Evolutionary conservation across 2,888 invertebrate species (phyloP), one percentile per base, ranked within the genome.

Genomic region (Meghimatium bilineatum): DNA sequence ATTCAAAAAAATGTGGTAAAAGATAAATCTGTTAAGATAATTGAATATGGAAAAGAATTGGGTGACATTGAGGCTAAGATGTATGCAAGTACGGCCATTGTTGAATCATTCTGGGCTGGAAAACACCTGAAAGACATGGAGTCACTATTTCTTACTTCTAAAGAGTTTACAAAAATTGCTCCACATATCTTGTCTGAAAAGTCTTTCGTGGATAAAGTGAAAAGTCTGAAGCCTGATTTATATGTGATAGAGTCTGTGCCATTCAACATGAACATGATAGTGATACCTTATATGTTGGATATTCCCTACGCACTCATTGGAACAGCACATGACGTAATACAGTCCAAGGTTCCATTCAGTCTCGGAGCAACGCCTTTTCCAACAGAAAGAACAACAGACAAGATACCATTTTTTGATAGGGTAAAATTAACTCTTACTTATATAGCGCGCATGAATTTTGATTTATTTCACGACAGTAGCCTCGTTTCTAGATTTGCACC

Each of bases 401-500:
- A 60, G 49, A 80, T 83, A 75, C 67, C 71, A 23, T 86, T 86
- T 44, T 80, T 77, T 26, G 76, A 86, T 79, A 77, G 85, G 44
- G 36, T 86, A 52, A 44, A 79, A 23, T 82, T 34, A 44, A 83
- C 80, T 1, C 66, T 86, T 52, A 3, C 34, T 12, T 71, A n/a
- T 29, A 74, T 75, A n/a, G 56, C 49, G 38, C 71, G 49, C 32
- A 52, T 69, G 69, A 76, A 72, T 71, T 78, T 76, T 49, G 83
- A 86, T 34, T 78, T 76, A 17, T 85, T 85, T 52, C 63, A 76
- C 49, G 81, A 85, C 69, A 81, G 75, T 69, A 81, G 84, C 69
- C 71, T 86, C 20, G 85, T 87, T 20, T 83, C 81, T 0, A 78
- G 63, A 17, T 85, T 85, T 77, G 88, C 87, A 10, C 87, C 87